Conservation (phyloP, 2,113 vertebrate species). For the Onychorhynchus coronatus region DNA sequence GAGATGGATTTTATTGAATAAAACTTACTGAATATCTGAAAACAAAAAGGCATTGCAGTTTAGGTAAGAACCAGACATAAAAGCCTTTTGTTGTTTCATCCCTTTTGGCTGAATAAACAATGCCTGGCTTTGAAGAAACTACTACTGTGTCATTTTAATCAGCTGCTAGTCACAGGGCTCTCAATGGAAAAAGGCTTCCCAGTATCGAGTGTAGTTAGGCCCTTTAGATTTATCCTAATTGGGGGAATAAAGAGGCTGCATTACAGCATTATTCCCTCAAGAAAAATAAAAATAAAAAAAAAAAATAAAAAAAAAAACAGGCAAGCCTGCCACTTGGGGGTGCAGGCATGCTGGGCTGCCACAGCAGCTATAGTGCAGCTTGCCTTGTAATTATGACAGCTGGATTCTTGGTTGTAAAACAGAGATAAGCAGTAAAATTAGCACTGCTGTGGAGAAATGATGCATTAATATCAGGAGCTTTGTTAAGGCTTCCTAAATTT, state of each 20-base stretch:
- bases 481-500: not conserved
- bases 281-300: not conserved
- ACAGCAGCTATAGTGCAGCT: slow-evolving; percentile 13
- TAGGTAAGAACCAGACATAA: slow-evolving; percentile 5
- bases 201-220: not conserved
- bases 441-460: not conserved
- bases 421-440: slow-evolving; percentile 45
- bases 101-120: slow-evolving; percentile 47
- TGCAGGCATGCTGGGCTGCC: slow-evolving; percentile 45
- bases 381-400: slow-evolving; percentile 29
- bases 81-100: not conserved
- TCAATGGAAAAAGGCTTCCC: not conserved
- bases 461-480: not conserved
- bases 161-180: slow-evolving; percentile 27
- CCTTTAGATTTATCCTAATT: slow-evolving; percentile 26
- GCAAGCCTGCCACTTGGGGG: slow-evolving; percentile 54
- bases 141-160: slow-evolving; percentile 30
- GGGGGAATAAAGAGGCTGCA: not conserved
- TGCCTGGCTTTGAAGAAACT: slow-evolving; percentile 14
- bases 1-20: not conserved
- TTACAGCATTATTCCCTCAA: not conserved
- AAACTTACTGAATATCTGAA: not conserved
- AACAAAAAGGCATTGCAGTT: not conserved
- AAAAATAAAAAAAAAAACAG: not conserved
- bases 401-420: slow-evolving; percentile 27